Percentiles rank a stretch among this genome's conserved stretches.
Evolutionary conservation across 2,888 invertebrate species (phyloP).

Genomic region (Sinotaia quadrata): DNA sequence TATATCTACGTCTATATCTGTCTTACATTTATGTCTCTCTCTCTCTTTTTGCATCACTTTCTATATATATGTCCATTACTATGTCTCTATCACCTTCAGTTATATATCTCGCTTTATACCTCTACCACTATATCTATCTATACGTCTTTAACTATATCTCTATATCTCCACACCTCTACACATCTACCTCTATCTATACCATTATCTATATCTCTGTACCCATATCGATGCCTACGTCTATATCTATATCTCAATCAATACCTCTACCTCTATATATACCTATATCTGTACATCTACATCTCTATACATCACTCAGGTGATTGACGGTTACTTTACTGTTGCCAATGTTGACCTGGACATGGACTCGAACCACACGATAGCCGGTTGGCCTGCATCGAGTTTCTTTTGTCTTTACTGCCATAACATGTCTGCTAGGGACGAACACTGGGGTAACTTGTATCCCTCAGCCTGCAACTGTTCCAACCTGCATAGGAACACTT

Average conservation of each 20-base stretch:
- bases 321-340: conserved; percentile 35
- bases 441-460: neutral
- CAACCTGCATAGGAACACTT: neutral
- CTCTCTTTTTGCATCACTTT: neutral
- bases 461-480: neutral
- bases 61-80: neutral
- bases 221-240: neutral
- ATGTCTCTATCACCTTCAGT: neutral
- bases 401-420: neutral
- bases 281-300: neutral
- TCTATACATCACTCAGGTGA: conserved; percentile 19
- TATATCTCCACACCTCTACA: neutral
- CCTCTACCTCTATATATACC: conserved; percentile 1
- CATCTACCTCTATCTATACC: neutral
- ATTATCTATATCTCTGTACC: neutral
- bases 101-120: no score
- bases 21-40: neutral
- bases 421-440: neutral
- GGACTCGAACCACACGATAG: neutral
- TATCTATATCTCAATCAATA: neutral
- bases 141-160: neutral
- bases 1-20: no score
- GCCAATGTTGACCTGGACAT: conserved; percentile 15
- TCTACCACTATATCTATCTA: no score
- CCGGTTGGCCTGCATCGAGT: neutral